Evolutionary conservation across 2,888 invertebrate species (phyloP), one percentile per base, ranked within the genome.

Genomic region (Sminthurides aquaticus): DNA sequence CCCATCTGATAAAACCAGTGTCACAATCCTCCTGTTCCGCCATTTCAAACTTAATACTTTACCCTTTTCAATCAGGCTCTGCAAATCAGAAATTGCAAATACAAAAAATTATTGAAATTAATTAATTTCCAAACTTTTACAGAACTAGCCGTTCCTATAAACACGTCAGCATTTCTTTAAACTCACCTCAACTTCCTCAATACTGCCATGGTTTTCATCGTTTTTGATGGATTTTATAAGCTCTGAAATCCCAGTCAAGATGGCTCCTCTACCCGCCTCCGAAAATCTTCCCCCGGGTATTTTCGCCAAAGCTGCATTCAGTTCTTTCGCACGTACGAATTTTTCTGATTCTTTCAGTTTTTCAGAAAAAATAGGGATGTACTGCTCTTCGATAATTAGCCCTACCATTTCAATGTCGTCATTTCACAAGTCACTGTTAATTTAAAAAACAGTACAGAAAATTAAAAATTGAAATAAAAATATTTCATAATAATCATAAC

Each of bases 151-250:
- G n/a, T n/a, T n/a, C n/a, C 26, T 43, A n/a, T 61, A 27, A 34
- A 26, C 15, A 15, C 11, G 25, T 2, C 26, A 52, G 43, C 1
- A 49, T 67, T 11, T 43, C 18, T 43, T 11, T 43, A 43, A 11
- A 8, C 28, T 24, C n/a, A 72, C 72, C 67, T 73, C 68, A 11
- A 71, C 67, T 57, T 72, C 72, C 22, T 61, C 57, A n/a, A 71
- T 58, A 1, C 67, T 68, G 2, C 67, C 48, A 55, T 71, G 71
- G n/a, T 70, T 69, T 29, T 64, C 66, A 20, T 71, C 71, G 26
- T 60, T 71, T 60, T 69, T 71, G 54, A 73, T 73, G 0, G 69
- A 68, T 27, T 70, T 69, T n/a, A 73, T 69, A 43, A 73, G 66
- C n/a, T 68, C 71, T 3, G 68, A 67, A 18, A 72, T 55, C 1